Evolutionary conservation across 2,113 vertebrate genomes (phyloP), one percentile per base, ranked within the genome.

Genomic region (Amphiprion percula): DNA sequence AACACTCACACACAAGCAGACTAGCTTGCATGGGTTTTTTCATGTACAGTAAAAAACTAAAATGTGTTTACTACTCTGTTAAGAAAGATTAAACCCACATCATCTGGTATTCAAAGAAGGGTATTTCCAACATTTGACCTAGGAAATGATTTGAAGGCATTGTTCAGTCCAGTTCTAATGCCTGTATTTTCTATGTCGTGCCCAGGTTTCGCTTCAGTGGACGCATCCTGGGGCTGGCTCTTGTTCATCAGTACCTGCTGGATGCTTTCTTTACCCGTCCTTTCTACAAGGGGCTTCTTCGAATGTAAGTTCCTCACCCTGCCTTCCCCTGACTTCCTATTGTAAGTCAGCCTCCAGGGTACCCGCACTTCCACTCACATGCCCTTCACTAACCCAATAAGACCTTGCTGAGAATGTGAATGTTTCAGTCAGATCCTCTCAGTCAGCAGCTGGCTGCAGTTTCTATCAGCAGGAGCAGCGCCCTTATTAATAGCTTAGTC

Each of bases 211-310:
- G 98, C 67, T 99, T 99, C 93, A 99, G 98, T 33, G 98, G 98
- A 30, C 95, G 98, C 56, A 99, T 99, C 87, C 95, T 99, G 88
- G 98, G 98, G 47, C 96, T 99, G 83, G 97, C 97, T 63, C 95
- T 99, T 10, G 98, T 99, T 86, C 98, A 99, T 93, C 98, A 99
- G 88, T 99, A 99, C 92, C 94, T 99, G 90, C 92, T 99, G 87
- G 98, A 99, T 90, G 98, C 98, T 81, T 99, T 99, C 94, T 99
- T 99, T 68, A 99, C 98, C 16, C 92, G 98, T 41, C 98, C 98
- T 4, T 99, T 99, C 93, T 99, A 99, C 92, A 99, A 99, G 94
- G 98, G 97, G 53, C 97, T 99, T 41, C 97, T 99, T 47, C 95
- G 98, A 94, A 99, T 99, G 98, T 99, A 79, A 96, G 96, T 95